Conservation (phyloP, 2,797 vertebrate species). For the Argya squamiceps region DNA sequence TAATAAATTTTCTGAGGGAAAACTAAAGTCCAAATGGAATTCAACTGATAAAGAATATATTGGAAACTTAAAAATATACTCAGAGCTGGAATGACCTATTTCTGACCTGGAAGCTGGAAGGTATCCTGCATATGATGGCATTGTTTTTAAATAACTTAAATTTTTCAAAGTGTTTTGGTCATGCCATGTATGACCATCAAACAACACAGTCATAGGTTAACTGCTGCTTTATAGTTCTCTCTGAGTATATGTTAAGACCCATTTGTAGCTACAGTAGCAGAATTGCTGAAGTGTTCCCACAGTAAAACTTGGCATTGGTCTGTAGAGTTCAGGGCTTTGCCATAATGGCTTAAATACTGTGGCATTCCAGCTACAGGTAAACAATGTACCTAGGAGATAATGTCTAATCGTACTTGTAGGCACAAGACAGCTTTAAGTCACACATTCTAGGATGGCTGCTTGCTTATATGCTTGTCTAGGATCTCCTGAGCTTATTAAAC, state of each 20-base stretch:
- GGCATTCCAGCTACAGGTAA: not conserved
- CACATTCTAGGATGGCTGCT: not conserved
- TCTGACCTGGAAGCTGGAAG: not conserved
- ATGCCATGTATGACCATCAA: not conserved
- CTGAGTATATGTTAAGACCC: not conserved
- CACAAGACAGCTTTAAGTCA: not conserved
- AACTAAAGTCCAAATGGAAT: not conserved
- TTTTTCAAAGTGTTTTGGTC: not conserved
- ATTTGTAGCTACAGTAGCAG: not conserved
- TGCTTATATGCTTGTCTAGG: not conserved
- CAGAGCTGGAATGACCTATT: not conserved
- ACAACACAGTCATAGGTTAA: not conserved
- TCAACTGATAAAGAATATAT: not conserved
- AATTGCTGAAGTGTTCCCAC: not conserved
- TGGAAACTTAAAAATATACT: not conserved
- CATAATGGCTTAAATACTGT: not conserved
- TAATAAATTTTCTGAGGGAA: not conserved
- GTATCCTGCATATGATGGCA: not conserved
- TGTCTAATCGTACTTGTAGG: not conserved
- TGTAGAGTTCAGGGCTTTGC: not conserved
- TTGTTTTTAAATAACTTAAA: not conserved
- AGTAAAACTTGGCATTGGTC: not conserved
- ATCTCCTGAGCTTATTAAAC: not conserved
- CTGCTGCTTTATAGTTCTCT: not conserved
- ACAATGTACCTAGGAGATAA: not conserved